phyloP scores from a whole-genome alignment of 2,888 invertebrate genomes.

The Eupithecia exiguata region DNA sequence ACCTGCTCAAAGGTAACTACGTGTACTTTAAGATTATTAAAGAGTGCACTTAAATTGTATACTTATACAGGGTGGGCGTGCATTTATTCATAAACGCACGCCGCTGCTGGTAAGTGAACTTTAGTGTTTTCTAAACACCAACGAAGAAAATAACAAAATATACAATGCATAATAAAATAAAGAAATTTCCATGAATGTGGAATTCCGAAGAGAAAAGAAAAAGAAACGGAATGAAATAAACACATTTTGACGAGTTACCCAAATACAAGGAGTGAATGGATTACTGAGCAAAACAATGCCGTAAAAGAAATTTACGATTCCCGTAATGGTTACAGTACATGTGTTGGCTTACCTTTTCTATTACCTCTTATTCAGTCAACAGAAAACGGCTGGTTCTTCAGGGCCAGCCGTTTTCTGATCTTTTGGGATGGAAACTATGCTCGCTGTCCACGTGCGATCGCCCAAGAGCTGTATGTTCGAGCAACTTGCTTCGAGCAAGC shows the following conservation, averaged over 20 bases:
- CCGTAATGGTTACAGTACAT: conserved; percentile 33
- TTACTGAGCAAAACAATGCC: conserved; percentile 32
- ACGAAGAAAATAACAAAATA: not conserved
- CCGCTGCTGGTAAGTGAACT: not conserved
- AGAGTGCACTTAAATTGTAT: not conserved
- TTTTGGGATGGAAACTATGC: not conserved
- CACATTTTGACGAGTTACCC: conserved; percentile 24
- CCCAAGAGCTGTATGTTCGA: not conserved
- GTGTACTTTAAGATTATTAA: not conserved
- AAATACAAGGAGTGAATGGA: conserved; percentile 22
- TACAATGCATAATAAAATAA: not conserved
- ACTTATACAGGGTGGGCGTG: not conserved
- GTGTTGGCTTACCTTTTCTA: conserved; percentile 40
- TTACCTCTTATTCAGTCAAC: conserved; percentile 22
- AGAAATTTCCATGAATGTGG: not conserved
- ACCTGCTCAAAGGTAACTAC: not conserved
- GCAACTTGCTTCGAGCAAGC: not conserved
- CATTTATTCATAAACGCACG: too few relatives aligned
- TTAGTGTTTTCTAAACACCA: not conserved
- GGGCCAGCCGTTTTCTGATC: not conserved
- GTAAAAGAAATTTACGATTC: conserved; percentile 35
- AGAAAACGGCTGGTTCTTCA: conserved; percentile 12
- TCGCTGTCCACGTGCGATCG: not conserved
- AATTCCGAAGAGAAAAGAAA: not conserved
- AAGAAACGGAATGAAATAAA: conserved; percentile 13